A percentile compares a stretch with the other conserved stretches of the same genome.
Conservation (phyloP, 2,113 vertebrate species). For the Dasyprocta punctata region DNA sequence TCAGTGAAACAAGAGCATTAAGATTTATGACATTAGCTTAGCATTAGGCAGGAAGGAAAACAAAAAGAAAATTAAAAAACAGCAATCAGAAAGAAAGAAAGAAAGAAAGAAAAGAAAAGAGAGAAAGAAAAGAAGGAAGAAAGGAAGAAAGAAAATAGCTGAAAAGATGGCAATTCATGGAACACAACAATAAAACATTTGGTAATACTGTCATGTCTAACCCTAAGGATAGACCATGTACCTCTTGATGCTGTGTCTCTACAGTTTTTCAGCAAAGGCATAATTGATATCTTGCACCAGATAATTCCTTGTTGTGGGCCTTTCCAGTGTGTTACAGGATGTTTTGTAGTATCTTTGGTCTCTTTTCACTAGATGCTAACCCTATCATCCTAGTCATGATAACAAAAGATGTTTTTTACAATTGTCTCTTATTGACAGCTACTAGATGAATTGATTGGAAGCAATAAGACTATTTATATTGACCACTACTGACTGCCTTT, state of each 20-base stretch:
- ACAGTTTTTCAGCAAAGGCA: not conserved
- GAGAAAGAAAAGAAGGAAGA: not conserved
- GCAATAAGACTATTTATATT: not conserved
- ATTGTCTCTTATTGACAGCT: not conserved
- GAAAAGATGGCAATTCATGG: not conserved
- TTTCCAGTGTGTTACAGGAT: not conserved
- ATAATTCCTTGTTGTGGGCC: not conserved
- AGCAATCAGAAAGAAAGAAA: not conserved
- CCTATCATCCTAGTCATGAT: not conserved
- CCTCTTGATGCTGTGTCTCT: not conserved
- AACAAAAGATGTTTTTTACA: not conserved
- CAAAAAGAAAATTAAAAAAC: not conserved
- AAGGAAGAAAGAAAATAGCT: not conserved
- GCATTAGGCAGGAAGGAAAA: not conserved
- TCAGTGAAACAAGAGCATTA: not conserved
- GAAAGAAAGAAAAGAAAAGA: not conserved
- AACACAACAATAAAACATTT: not conserved
- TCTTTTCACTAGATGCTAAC: not conserved
- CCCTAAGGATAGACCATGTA: not conserved
- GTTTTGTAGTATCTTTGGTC: not conserved
- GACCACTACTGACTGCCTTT: not conserved
- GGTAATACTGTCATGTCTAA: not conserved
- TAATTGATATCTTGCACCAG: not conserved
- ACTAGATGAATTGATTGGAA: slow-evolving; percentile 6
- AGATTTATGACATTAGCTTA: not conserved